Base-by-base conservation (phyloP, 1,140 invertebrate species). In the Heterodera schachtii region DNA sequence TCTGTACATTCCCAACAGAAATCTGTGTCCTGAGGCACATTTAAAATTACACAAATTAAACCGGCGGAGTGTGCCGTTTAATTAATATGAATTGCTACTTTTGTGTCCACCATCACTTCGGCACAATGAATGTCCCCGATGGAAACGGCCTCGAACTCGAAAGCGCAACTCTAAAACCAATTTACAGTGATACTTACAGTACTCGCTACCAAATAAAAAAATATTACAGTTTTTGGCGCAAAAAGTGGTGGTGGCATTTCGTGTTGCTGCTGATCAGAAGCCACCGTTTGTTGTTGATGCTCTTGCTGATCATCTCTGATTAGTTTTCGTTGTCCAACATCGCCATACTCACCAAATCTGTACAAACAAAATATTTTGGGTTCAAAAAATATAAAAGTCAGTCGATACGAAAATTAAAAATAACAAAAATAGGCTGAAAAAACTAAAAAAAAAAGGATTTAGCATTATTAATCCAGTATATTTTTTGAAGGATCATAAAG, bases 121-220 rank as follows among this genome's bases (percentile, higher is more conserved):
- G 86, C 83, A 1, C 52, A 73, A 19, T 41, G 81, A 43, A 87
- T 19, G 21, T 82, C 84, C 31, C 85, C 85, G 43, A 86, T 81
- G 16, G 85, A 87, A 19, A 81, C 82, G 16, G 85, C 85, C 82
- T 86, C 85, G 21, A 86, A 82, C 44, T 87, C 83, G 74, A 86
- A 86, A 19, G 79, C 47, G 43, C 66, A 77, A 13, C 31, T n/a
- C 84, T 82, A n/a, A 82, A 86, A 73, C 13, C 47, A 41, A 21
- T 1, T n/a, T n/a, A n/a, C n/a, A 75, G 31, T 46, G 3, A 44
- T 5, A 57, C 6, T 73, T 43, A 9, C 31, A 31, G 31, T 31
- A 31, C 11, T 5, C 31, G 21, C 31, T 13, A 82, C 19, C 21
- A n/a, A 44, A 52, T 31, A 31, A 31, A 31, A 31, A 31, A 31